Evolutionary conservation across 2,113 vertebrate species (phyloP), one percentile per base, ranked within the genome.

Genomic region (Axis porcinus): DNA sequence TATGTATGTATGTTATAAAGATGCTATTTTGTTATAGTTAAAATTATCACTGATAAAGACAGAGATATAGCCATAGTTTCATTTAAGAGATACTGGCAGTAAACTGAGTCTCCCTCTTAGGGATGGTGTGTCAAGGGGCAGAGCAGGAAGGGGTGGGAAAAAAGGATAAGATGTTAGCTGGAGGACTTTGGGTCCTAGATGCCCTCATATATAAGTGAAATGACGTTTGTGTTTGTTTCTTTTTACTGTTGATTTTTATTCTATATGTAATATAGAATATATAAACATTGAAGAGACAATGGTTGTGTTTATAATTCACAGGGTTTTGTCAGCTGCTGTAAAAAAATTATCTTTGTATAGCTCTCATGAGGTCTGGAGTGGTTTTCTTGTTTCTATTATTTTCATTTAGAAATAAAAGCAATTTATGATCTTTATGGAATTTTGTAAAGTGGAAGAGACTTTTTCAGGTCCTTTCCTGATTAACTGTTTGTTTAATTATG

Each of bases 361-460:
- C 50, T 95, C 16, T 50, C 55, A 62, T 47, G 96, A 43, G 27
- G 67, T 86, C 47, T 78, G 54, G 16, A 92, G 1, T 95, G 25
- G 87, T 94, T 96, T 88, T 40, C 47, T 86, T 82, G 27, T 40
- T 62, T 86, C 19, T n/a, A 58, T n/a, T 92, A 87, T 81, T 91
- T 96, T 96, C 40, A 57, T 92, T 95, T 96, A 70, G 57, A 97
- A 91, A 95, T 55, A 95, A 79, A 90, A 93, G 6, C 55, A 93
- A 4, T 74, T 96, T 33, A 27, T 95, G 28, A 70, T 83, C 57
- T 90, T 64, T 54, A 15, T 90, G 57, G 47, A 95, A 50, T 86
- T 62, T 50, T 92, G 1, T 90, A 21, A 93, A 96, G 28, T 95
- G 27, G 25, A 40, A 85, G 50, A 78, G 16, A 21, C 36, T 89